These are phyloP conservation scores for Emydura subglobosa DNA, from an alignment of 2,113 vertebrate genomes.

Conservation along the genomic window DNA sequence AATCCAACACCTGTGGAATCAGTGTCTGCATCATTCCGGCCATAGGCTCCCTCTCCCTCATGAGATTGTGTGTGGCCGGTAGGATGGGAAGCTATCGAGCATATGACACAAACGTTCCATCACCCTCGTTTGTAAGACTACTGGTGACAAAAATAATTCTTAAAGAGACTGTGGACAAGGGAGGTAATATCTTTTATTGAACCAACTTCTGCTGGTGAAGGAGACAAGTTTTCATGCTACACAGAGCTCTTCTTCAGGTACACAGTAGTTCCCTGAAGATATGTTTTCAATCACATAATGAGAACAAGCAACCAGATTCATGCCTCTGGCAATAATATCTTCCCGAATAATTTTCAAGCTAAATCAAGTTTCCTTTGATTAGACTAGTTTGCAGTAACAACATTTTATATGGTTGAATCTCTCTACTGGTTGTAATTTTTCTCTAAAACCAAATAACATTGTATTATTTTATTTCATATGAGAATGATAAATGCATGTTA, in stretches of 20 bases:
- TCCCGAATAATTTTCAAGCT: not conserved
- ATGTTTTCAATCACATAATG: not conserved
- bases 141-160: not conserved
- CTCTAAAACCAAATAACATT: not conserved
- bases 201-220: not conserved
- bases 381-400: not conserved
- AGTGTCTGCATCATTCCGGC: not conserved
- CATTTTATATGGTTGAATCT: not conserved
- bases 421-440: not conserved
- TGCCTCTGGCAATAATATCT: not conserved
- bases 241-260: not conserved
- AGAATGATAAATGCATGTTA: rapidly evolving
- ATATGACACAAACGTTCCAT: not conserved
- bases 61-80: not conserved
- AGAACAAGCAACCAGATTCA: not conserved
- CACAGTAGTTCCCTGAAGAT: not conserved
- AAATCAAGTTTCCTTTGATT: not conserved
- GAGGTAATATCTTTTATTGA: not conserved
- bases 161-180: not conserved
- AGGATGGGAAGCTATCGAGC: not conserved
- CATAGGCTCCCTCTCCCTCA: not conserved
- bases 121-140: not conserved
- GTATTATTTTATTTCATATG: not conserved
- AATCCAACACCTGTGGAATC: not conserved
- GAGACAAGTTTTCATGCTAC: too few relatives aligned